A percentile compares a stretch with the other conserved stretches of the same genome.
Conservation (phyloP, 2,797 vertebrate genomes). For the Sebastes melanostomus region DNA sequence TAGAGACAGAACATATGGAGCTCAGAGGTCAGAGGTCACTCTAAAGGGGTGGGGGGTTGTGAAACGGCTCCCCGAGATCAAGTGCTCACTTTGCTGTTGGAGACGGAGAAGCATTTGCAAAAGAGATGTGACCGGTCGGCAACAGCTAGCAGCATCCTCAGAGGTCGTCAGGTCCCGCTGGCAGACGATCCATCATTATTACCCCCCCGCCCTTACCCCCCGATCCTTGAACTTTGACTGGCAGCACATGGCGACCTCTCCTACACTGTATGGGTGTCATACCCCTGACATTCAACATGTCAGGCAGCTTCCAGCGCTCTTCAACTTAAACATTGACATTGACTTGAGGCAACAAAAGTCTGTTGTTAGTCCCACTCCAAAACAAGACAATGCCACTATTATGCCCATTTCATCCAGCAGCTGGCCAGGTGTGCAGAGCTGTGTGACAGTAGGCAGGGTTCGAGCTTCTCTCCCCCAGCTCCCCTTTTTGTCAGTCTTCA, state of each 20-base stretch:
- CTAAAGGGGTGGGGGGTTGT: not conserved
- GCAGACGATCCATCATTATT: slow-evolving; percentile 18
- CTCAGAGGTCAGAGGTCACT: slow-evolving; percentile 42
- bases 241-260: not conserved
- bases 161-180: not conserved
- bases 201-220: not conserved
- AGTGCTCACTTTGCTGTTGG: slow-evolving; percentile 31
- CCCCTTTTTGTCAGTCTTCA: not conserved
- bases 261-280: not conserved
- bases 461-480: not conserved
- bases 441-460: not conserved
- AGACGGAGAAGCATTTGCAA: not conserved
- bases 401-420: not conserved
- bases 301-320: not conserved
- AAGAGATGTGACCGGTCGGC: not conserved
- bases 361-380: not conserved
- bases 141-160: slow-evolving; percentile 14
- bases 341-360: not conserved
- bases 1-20: slow-evolving; percentile 53
- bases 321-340: not conserved
- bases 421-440: not conserved
- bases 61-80: slow-evolving; percentile 14
- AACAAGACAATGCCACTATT: not conserved
- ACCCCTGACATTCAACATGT: not conserved
- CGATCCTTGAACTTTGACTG: slow-evolving; percentile 4